Conservation (phyloP, 1,140 invertebrate species). For the Agrilus planipennis region DNA sequence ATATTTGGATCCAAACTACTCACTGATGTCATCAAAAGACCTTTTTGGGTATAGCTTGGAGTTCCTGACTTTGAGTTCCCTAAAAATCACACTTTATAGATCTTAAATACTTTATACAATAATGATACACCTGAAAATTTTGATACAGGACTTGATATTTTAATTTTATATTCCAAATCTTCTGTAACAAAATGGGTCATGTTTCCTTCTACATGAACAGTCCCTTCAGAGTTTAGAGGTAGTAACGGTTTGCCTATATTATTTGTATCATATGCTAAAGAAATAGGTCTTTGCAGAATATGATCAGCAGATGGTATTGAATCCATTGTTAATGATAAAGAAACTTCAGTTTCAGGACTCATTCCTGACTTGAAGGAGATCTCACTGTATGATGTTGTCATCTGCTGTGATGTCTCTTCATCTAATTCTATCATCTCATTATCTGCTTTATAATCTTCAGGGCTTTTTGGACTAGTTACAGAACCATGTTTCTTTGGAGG, state of each 20-base stretch:
- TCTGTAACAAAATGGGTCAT: slow-evolving; percentile 89
- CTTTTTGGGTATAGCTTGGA: slow-evolving; percentile 43
- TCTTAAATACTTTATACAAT: not conserved
- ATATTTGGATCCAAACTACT: slow-evolving; percentile 71
- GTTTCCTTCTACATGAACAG: slow-evolving; percentile 71
- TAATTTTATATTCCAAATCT: slow-evolving; percentile 78
- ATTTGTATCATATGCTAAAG: slow-evolving; percentile 21
- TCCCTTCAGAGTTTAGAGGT: slow-evolving; percentile 63
- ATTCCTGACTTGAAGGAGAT: slow-evolving; percentile 65
- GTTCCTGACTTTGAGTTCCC: slow-evolving; percentile 25
- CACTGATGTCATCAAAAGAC: slow-evolving; percentile 58
- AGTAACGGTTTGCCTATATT: slow-evolving; percentile 29
- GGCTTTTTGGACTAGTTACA: slow-evolving; percentile 10
- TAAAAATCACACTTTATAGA: too few species aligned
- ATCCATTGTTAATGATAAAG: slow-evolving; percentile 20
- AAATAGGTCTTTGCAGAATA: slow-evolving; percentile 23
- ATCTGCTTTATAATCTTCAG: slow-evolving; percentile 8
- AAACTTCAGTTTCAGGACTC: slow-evolving; percentile 36
- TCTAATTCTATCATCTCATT: slow-evolving; percentile 25
- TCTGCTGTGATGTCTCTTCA: slow-evolving; percentile 40
- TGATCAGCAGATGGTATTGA: slow-evolving; percentile 21
- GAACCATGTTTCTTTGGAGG: slow-evolving; percentile 5
- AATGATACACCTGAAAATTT: slow-evolving; percentile 40
- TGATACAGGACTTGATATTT: slow-evolving; percentile 60
- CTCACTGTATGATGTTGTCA: slow-evolving; percentile 78